Evolutionary conservation across 2,113 vertebrate species (phyloP), one percentile per base, ranked within the genome.

Genomic region (Trochalopteron elliotii): DNA sequence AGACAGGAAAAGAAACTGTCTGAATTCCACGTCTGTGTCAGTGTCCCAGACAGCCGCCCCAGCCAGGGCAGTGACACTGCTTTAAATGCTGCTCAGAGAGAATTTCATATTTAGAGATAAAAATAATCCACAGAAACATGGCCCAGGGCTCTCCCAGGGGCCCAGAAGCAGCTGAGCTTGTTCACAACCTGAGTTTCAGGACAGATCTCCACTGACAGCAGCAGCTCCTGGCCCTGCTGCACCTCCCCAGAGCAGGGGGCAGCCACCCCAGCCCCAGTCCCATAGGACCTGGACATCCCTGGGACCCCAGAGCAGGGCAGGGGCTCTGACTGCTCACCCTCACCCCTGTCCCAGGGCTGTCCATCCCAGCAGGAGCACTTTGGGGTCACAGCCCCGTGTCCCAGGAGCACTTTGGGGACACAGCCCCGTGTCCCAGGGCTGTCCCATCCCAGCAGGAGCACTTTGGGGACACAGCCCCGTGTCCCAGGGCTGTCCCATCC

Each of bases 301-400:
- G 1, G 3, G 39, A 30, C 11, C 56, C 67, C 68, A 27, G 75
- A 4, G 56, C 23, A 25, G 56, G 57, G 15, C 57, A 59, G 57
- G 57, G 56, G 56, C 56, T 35, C 22, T 7, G 56, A 5, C 4
- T 35, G 56, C 22, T 23, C 31, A 19, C 56, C 55, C 56, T 27
- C 10, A 0, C 27, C 57, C 11, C 2, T 3, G 11, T 3, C 3
- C 21, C 35, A 2, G 1, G 6, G 10, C 57, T 59, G n/a, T 16
- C n/a, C 57, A 15, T 23, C n/a, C n/a, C 53, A 21, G 4, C 53
- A 33, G 31, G 31, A 14, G 55, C 55, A 14, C 8, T 22, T 3
- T 16, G 30, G 53, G 11, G 11, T 13, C 31, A 14, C 55, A 56
- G 18, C 30, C 53, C 31, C 28, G 12, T 52, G 50, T 17, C 27